Evolutionary conservation across 64 coral and sea anemone genomes (phyloP).

Genomic region (Montipora cactus): DNA sequence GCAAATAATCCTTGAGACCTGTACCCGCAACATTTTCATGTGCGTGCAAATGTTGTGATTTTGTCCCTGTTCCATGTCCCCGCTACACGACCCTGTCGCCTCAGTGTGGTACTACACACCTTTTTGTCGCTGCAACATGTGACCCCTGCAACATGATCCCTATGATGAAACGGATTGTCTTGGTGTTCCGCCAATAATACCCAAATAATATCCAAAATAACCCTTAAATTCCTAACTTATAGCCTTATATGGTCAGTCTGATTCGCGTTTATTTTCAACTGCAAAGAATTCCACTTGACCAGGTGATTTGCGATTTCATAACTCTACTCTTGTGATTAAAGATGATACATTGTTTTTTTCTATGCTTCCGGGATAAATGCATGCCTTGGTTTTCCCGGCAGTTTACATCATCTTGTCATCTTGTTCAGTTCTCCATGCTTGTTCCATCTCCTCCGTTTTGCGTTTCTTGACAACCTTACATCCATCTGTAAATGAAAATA

Average conservation of each 20-base stretch:
- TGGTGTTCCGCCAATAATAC: too few relatives aligned
- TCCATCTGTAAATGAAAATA: neutral
- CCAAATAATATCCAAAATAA: neutral
- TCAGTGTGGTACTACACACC: too few relatives aligned
- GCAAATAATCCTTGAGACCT: too few relatives aligned
- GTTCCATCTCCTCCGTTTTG: slow-evolving; percentile 24
- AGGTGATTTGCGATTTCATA: neutral
- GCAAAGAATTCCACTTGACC: neutral
- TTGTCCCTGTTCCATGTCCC: too few relatives aligned
- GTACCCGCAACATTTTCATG: too few relatives aligned
- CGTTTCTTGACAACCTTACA: slow-evolving; percentile 61
- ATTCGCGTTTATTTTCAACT: neutral
- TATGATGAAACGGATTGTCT: too few relatives aligned
- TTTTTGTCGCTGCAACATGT: too few relatives aligned
- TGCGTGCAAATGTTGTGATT: too few relatives aligned
- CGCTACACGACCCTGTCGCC: too few relatives aligned
- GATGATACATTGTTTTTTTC: too few relatives aligned
- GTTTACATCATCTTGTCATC: neutral
- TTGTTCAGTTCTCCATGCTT: neutral
- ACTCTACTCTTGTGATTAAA: neutral
- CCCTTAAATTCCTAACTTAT: neutral
- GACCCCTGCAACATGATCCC: too few relatives aligned
- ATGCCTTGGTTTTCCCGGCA: slow-evolving; percentile 4
- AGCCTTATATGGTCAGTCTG: neutral
- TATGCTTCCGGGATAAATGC: too few relatives aligned